phyloP scores from a whole-genome alignment of 2,113 vertebrate species.

The Lophius piscatorius region DNA sequence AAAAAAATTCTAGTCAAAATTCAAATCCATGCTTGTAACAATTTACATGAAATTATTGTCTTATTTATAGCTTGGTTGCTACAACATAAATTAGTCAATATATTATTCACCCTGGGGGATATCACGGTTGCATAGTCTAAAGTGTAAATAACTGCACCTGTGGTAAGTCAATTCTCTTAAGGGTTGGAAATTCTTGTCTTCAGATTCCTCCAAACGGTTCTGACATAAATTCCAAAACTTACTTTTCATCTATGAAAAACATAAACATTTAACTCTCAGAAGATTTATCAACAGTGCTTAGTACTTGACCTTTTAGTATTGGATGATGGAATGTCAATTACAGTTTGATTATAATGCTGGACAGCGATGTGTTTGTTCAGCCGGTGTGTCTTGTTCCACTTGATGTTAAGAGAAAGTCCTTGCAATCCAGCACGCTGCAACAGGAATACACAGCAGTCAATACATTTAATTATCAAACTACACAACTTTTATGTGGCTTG shows the following conservation, averaged over 20 bases:
- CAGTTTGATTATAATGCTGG: slow-evolving; percentile 74
- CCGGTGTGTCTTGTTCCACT: slow-evolving; percentile 57
- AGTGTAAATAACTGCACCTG: slow-evolving; percentile 75
- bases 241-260: slow-evolving; percentile 74
- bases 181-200: slow-evolving; percentile 76
- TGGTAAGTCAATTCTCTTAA: slow-evolving; percentile 59
- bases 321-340: slow-evolving; percentile 39
- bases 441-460: slow-evolving; percentile 10
- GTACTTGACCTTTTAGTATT: no score
- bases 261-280: not conserved
- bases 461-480: not conserved
- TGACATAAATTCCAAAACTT: slow-evolving; percentile 86
- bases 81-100: not conserved
- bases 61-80: not conserved
- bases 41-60: not conserved
- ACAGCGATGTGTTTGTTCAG: slow-evolving; percentile 81
- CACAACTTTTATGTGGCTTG: not conserved
- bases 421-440: slow-evolving; percentile 78
- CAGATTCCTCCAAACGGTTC: slow-evolving; percentile 79
- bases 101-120: no score
- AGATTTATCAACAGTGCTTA: not conserved
- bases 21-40: not conserved
- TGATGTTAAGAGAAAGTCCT: slow-evolving; percentile 77
- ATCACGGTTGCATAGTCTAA: not conserved
- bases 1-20: not conserved